These are phyloP conservation scores for Busseola fusca DNA, from an alignment of 2,888 invertebrate genomes.

Conservation along the genomic window DNA sequence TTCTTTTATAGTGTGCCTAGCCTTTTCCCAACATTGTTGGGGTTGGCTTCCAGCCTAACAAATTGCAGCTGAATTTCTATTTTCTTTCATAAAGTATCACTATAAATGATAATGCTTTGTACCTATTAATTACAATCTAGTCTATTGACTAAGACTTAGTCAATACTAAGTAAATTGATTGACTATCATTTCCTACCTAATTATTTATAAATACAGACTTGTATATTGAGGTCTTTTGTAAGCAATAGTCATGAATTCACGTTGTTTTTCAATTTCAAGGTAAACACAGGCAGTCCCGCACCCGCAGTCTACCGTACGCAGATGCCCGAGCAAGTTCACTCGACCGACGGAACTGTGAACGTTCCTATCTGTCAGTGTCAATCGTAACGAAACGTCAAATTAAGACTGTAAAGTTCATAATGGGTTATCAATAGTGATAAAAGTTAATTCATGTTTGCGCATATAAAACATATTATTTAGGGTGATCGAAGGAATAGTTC, in stretches of 20 bases:
- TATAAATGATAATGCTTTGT: too few species aligned
- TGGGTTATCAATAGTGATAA: slow-evolving; percentile 85
- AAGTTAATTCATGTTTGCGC: slow-evolving; percentile 65
- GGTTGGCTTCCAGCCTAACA: too few species aligned
- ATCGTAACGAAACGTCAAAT: slow-evolving; percentile 60
- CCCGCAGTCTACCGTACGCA: slow-evolving; percentile 26
- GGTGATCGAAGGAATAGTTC: slow-evolving; percentile 58
- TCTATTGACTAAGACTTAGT: too few species aligned
- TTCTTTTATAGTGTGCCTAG: too few species aligned
- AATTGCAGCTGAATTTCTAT: too few species aligned
- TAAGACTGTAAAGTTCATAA: slow-evolving; percentile 79
- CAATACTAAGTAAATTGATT: slow-evolving; percentile 6
- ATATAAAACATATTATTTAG: slow-evolving; percentile 68
- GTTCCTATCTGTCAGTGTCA: slow-evolving; percentile 48
- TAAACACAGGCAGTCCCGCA: slow-evolving; percentile 21
- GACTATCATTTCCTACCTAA: slow-evolving; percentile 9
- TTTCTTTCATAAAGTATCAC: too few species aligned
- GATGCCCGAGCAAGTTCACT: slow-evolving; percentile 26
- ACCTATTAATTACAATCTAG: too few species aligned
- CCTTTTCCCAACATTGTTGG: too few species aligned
- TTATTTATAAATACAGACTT: slow-evolving; percentile 22
- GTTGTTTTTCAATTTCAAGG: slow-evolving; percentile 23
- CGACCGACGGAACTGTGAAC: slow-evolving; percentile 8
- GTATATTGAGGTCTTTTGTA: slow-evolving; percentile 39
- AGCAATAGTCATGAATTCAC: slow-evolving; percentile 30